phyloP scores from a whole-genome alignment of 2,797 vertebrate genomes.

The Thunnus albacares region DNA sequence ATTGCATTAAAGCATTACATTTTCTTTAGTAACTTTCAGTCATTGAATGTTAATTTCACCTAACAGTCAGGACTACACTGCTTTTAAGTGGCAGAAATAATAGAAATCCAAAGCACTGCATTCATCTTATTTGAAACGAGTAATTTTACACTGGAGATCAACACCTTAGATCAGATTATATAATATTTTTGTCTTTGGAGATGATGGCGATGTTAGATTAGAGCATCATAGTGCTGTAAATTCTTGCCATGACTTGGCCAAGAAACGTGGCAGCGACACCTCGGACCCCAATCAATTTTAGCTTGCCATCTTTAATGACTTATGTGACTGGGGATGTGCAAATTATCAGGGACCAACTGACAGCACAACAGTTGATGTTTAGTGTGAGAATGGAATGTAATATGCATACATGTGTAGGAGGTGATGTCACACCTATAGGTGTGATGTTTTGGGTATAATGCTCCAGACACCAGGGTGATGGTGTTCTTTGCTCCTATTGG shows the following conservation, averaged over 20 bases:
- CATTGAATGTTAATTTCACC: constrained; percentile 9
- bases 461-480: no score
- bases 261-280: neutral
- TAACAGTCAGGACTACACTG: neutral
- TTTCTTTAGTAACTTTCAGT: neutral
- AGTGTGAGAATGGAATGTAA: no score
- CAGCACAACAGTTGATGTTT: neutral
- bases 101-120: constrained; percentile 1
- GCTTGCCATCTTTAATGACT: neutral
- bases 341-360: neutral
- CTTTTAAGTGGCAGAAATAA: constrained; percentile 9
- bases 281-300: neutral
- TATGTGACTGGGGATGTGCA: no score
- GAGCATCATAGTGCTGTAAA: neutral
- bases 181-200: neutral
- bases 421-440: no score
- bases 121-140: neutral
- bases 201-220: neutral
- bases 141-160: neutral
- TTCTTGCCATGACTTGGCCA: neutral
- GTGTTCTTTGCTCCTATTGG: no score
- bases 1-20: neutral
- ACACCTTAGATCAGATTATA: neutral
- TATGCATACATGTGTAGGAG: no score
- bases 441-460: no score